Base-by-base conservation (phyloP, 2,797 vertebrate species). In the Brotula barbata region DNA sequence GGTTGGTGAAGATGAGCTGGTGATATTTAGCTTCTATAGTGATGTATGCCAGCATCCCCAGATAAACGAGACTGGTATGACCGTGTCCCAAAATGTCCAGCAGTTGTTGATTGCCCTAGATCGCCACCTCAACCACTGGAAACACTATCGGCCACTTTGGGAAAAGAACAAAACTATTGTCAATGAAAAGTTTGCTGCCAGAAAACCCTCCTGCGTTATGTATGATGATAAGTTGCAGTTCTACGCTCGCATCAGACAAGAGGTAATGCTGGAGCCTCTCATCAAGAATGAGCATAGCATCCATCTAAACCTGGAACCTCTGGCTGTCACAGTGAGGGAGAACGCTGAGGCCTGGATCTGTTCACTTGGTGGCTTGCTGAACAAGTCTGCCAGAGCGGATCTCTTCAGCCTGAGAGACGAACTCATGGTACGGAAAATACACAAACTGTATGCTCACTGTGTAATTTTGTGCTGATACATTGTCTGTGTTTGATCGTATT, bases 141-240 rank as follows among this genome's bases (percentile, higher is more conserved):
- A 93, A 81, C 85, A 79, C 59, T 98, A 97, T 40, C 84, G 90
- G 0, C 84, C 75, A 1, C 91, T 98, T 33, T 99, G 96, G 96
- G 94, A 94, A 50, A 69, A 90, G 43, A 93, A 99, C 88, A 94
- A 91, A 79, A 75, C 63, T 6, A 71, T 92, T 1, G 86, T 93
- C 62, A 88, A 93, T 84, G 94, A 95, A 77, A 93, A 79, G 64
- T 95, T 99, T 72, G 94, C 94, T 0, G 88, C 93, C 33, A 91
- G 86, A 76, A 95, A 90, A 1, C 94, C 96, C 0, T 46, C 93
- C 0, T 97, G 89, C 7, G 88, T 90, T 20, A 54, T 76, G 43
- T 98, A 94, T 2, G 97, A 99, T 15, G 91, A 95, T 2, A 93
- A 94, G 78, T 76, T 99, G 68, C 95, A 96, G 85, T 93, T 92